These are phyloP conservation scores for Acleris laterana DNA, from an alignment of 2,888 invertebrate species.

Conservation along the genomic window DNA sequence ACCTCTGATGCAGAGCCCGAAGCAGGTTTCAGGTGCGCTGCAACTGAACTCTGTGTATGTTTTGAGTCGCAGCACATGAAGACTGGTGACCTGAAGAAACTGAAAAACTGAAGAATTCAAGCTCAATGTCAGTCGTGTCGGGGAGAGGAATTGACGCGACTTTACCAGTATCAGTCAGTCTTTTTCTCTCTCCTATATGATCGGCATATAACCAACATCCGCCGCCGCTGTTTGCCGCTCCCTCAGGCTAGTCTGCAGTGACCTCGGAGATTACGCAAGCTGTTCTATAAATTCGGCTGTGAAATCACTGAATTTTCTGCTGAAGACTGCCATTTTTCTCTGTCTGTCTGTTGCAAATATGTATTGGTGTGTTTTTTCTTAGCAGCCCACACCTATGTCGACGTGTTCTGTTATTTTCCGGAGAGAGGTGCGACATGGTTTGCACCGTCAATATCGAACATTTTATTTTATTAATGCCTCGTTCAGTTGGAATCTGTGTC, in stretches of 20 bases:
- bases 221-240: slow-evolving; percentile 35
- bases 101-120: slow-evolving; percentile 51
- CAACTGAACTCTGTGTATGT: slow-evolving; percentile 41
- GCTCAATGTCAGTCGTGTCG: slow-evolving; percentile 77
- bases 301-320: slow-evolving; percentile 82
- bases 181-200: slow-evolving; percentile 92
- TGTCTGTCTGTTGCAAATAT: background rate
- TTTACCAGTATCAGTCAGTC: slow-evolving; percentile 87
- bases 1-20: background rate
- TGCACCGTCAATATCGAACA: no score
- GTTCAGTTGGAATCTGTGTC: slow-evolving; percentile 47
- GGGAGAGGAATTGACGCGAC: slow-evolving; percentile 88
- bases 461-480: background rate
- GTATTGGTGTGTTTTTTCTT: background rate
- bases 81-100: slow-evolving; percentile 45
- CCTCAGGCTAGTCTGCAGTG: slow-evolving; percentile 73
- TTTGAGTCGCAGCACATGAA: slow-evolving; percentile 58
- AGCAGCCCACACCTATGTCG: no score
- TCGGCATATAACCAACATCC: slow-evolving; percentile 73
- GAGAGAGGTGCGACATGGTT: no score
- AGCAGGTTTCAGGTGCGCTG: slow-evolving; percentile 26
- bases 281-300: slow-evolving; percentile 73
- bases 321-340: slow-evolving; percentile 50
- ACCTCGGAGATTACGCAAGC: slow-evolving; percentile 81
- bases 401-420: no score